Evolutionary conservation across 2,113 vertebrate species (phyloP).

Genomic region (Onychostruthus taczanowskii): DNA sequence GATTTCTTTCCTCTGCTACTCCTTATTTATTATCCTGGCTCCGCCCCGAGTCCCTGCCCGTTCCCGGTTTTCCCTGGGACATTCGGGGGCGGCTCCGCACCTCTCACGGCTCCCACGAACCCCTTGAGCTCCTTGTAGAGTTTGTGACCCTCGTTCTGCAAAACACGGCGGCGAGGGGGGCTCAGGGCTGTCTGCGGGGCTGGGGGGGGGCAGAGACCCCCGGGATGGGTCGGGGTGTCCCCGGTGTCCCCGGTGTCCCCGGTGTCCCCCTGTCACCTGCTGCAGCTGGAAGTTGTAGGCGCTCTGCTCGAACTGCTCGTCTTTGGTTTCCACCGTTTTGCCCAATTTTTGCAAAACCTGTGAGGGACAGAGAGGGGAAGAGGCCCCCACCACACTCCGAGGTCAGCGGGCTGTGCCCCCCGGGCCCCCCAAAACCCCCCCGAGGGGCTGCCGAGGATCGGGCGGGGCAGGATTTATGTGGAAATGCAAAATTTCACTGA

Average conservation of each 20-base stretch:
- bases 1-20: not conserved
- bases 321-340: constrained; percentile 88
- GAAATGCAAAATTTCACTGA: rapidly evolving
- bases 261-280: constrained; percentile 82
- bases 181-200: not conserved
- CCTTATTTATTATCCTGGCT: rapidly evolving
- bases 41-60: not conserved
- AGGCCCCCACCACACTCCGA: too few relatives aligned
- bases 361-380: not conserved
- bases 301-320: constrained; percentile 85
- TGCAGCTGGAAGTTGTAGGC: constrained; percentile 83
- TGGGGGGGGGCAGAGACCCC: too few relatives aligned
- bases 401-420: not conserved
- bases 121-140: constrained; percentile 89
- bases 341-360: constrained; percentile 93
- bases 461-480: rapidly evolving
- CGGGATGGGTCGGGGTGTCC: not conserved
- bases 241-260: not conserved
- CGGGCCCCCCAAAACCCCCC: rapidly evolving
- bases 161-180: not conserved
- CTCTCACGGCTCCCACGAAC: constrained; percentile 86
- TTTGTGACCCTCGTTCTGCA: constrained; percentile 85
- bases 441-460: rapidly evolving
- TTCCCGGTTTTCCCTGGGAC: rapidly evolving
- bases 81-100: constrained; percentile 17